Evolutionary conservation across 2,113 vertebrate species (phyloP), one percentile per base, ranked within the genome.

Genomic region (Saguinus midas): DNA sequence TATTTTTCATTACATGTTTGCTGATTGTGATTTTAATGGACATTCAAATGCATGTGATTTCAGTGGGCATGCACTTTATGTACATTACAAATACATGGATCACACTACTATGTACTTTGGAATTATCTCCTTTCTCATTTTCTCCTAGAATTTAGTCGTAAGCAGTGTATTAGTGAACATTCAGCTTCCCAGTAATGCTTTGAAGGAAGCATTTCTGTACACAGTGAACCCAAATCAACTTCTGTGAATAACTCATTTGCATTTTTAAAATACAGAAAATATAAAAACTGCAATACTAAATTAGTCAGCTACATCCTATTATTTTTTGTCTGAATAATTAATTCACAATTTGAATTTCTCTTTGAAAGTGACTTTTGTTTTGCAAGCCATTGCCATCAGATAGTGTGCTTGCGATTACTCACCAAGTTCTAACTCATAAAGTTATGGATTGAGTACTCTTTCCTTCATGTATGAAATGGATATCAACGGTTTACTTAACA

Each of bases 21-120:
- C 81, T 58, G 25, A 37, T 37, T 16, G 25, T 48, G 52, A 48
- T 37, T 75, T 76, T 86, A 73, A 17, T 21, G 21, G 50, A 50
- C 45, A 10, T 86, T 37, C 40, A 25, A 40, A 13, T 35, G 6
- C 3, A 12, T 58, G 43, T 57, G n/a, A 25, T 52, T 70, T 66
- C 25, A 14, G 37, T 40, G 29, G 5, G 6, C 13, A 0, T n/a
- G 0, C 0, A 5, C 32, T 52, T 40, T 12, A 20, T 8, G 1
- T 14, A 20, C 20, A 11, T 10, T 10, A 3, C 40, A 10, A 14
- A 84, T 40, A 37, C 20, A 25, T 50, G 45, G 4, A 35, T n/a
- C n/a, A 29, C 32, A 16, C 29, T 10, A 4, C 40, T 48, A 0
- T 27, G 0, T 12, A 23, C 17, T 82, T 57, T 5, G 5, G 61